phyloP scores from a whole-genome alignment of 1,140 invertebrate genomes.

The Physella acuta region DNA sequence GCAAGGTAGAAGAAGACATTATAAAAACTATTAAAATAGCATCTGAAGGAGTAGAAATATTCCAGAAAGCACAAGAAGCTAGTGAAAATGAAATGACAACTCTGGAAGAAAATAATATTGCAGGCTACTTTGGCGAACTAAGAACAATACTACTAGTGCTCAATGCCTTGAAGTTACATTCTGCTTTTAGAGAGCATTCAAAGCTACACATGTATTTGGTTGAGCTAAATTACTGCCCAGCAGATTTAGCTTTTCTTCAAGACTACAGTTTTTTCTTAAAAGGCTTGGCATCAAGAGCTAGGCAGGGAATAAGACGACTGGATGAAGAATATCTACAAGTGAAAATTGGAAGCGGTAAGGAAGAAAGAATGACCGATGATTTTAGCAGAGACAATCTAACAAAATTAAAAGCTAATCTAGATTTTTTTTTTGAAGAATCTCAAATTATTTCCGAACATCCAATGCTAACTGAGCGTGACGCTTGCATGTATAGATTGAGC shows the following conservation, averaged over 20 bases:
- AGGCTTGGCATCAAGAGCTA: constrained; percentile 1
- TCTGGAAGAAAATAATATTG: constrained; percentile 27
- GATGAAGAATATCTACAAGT: constrained; percentile 32
- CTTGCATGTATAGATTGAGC: constrained; percentile 23
- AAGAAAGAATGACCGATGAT: constrained; percentile 9
- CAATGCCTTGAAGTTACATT: constrained; percentile 11
- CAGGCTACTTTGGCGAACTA: constrained; percentile 36
- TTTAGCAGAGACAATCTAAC: constrained; percentile 18
- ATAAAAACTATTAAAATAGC: constrained; percentile 27
- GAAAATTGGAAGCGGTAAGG: constrained; percentile 21
- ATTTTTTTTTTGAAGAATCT: constrained; percentile 31
- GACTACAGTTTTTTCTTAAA: constrained; percentile 16
- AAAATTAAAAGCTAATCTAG: constrained; percentile 25
- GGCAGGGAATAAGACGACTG: constrained; percentile 23
- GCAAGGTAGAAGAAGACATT: too few species aligned
- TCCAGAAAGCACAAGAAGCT: constrained; percentile 31
- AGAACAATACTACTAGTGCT: constrained; percentile 23
- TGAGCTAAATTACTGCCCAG: constrained; percentile 5
- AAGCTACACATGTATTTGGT: constrained; percentile 29
- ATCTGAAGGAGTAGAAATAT: constrained; percentile 28
- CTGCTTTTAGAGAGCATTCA: constrained; percentile 11
- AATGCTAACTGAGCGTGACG: constrained; percentile 10
- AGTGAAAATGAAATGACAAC: constrained; percentile 28
- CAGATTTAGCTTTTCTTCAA: not conserved
- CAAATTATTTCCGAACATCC: constrained; percentile 14